Conservation (phyloP, 2,113 vertebrate species). For the Opisthocomus hoazin region DNA sequence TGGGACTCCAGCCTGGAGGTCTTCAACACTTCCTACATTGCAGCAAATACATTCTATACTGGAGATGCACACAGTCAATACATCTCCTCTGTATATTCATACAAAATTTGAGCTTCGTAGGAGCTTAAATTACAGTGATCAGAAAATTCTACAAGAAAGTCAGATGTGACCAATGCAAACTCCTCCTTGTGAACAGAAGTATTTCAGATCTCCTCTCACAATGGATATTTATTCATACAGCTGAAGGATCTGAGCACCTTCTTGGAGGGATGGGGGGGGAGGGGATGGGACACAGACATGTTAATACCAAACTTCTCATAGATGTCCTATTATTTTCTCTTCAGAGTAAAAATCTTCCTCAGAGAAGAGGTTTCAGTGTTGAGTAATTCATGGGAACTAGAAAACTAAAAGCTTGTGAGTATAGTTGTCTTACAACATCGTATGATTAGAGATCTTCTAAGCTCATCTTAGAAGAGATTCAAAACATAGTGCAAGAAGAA, state of each 20-base stretch:
- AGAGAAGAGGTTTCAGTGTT: neutral
- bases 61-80: neutral
- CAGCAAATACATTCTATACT: neutral
- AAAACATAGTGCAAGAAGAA: neutral
- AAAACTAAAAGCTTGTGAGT: neutral
- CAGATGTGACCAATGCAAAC: neutral
- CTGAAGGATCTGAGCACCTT: neutral
- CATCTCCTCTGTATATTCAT: neutral
- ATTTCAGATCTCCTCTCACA: neutral
- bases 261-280: rapidly evolving
- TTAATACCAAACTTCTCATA: neutral
- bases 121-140: neutral
- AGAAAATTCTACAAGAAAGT: rapidly evolving
- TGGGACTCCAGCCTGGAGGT: neutral
- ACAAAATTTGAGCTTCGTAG: neutral
- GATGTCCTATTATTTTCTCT: neutral
- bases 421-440: neutral
- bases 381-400: neutral
- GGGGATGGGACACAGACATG: no score
- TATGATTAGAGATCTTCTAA: neutral
- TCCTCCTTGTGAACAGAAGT: neutral
- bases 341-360: neutral
- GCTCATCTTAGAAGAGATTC: neutral
- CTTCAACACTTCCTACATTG: neutral
- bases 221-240: neutral